A percentile compares a stretch with the other conserved stretches of the same genome.
These are phyloP conservation scores for Radopholus similis DNA, from an alignment of 1,140 invertebrate species.

Conservation along the genomic window DNA sequence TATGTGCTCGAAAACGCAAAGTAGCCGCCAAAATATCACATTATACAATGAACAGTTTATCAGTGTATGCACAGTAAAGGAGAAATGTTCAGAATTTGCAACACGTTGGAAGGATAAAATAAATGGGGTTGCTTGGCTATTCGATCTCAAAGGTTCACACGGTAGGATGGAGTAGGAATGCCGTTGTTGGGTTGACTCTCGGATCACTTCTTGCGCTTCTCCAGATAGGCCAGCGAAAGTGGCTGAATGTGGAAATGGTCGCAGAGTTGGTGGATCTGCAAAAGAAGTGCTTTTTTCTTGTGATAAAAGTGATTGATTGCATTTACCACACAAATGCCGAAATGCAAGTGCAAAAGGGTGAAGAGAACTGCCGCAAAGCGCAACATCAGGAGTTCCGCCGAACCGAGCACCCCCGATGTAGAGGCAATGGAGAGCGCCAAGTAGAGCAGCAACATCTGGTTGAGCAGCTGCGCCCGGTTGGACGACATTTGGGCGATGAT, in stretches of 20 bases:
- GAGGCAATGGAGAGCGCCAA: conserved; percentile 7
- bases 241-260: conserved; percentile 16
- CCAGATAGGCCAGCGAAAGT: not conserved
- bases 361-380: conserved; percentile 59
- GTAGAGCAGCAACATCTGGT: conserved; percentile 46
- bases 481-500: conserved; percentile 65
- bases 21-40: not conserved
- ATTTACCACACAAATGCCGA: conserved; percentile 62
- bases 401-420: conserved; percentile 36
- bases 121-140: not conserved
- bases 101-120: not conserved
- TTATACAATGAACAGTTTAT: not conserved
- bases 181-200: not conserved
- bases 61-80: not conserved
- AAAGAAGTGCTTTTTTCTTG: not conserved
- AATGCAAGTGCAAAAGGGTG: conserved; percentile 62
- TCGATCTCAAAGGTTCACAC: too few relatives aligned
- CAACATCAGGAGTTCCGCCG: conserved; percentile 60
- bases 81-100: not conserved
- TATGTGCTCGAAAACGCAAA: conserved; percentile 10
- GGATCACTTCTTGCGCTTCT: not conserved
- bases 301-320: not conserved
- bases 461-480: conserved; percentile 61
- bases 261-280: conserved; percentile 4
- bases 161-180: not conserved